Evolutionary conservation across 2,113 vertebrate species (phyloP), one percentile per base, ranked within the genome.

Genomic region (Forbesichthys papilliferus): DNA sequence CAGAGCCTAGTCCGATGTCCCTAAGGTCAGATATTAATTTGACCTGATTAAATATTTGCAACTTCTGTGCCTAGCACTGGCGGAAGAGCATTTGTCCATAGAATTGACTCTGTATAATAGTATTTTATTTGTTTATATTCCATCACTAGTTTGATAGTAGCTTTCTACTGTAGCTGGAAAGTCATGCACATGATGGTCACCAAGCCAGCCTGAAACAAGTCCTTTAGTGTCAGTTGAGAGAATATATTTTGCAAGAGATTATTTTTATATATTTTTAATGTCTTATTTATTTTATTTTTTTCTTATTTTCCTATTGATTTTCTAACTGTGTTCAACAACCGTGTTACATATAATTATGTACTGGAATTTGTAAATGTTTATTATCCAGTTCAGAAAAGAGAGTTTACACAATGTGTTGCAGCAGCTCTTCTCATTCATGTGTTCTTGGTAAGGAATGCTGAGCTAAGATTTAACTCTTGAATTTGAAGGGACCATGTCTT

Each of bases 191-290:
- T 89, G 90, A 80, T 84, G 64, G 86, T 10, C 52, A 16, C 2
- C 7, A 5, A 69, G 61, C 5, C 87, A 85, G 86, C 91, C 92
- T 92, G 89, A 92, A 91, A 90, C 83, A 84, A 89, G 87, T 86
- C 88, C 85, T 84, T 82, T 88, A 89, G 91, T 90, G 87, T 93
- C 91, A 91, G 90, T 93, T 92, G 87, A 94, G 86, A 95, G 93
- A 95, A 87, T 96, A 93, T 97, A 96, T 96, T 98, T 96, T 96
- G 90, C 95, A 93, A 96, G 89, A 98, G 93, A 95, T 95, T 98
- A 97, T 98, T 98, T 98, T 98, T 98, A 94, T 98, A 97, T 95
- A 92, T 93, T 93, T 94, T 88, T 94, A 94, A 94, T 96, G 95
- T 96, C 27, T 96, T 94, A 96, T 96, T 95, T 93, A 94, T 92